phyloP scores from a whole-genome alignment of 2,113 vertebrate genomes.

The Caranx ignobilis region DNA sequence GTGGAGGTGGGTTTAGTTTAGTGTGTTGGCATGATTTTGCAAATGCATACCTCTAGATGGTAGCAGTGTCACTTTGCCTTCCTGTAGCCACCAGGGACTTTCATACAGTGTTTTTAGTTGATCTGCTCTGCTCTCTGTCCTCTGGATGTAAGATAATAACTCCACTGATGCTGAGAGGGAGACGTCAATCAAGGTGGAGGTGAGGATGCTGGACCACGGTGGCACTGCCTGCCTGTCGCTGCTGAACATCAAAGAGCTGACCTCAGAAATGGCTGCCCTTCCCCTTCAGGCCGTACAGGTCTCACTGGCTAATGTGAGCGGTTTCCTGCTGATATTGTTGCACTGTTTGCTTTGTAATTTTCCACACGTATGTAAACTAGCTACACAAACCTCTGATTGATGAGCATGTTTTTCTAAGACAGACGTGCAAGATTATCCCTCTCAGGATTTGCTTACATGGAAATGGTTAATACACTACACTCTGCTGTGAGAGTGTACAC shows the following conservation, averaged over 20 bases:
- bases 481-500: conserved; percentile 1
- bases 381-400: not conserved
- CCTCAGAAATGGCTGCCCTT: conserved; percentile 54
- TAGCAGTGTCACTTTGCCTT: conserved; percentile 57
- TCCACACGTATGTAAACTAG: not conserved
- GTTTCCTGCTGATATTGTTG: not conserved
- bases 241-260: conserved; percentile 70
- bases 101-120: not conserved
- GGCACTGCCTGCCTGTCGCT: conserved; percentile 75
- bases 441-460: conserved; percentile 35
- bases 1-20: conserved; percentile 66
- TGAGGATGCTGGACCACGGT: conserved; percentile 81
- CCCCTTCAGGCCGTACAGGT: conserved; percentile 81
- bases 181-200: conserved; percentile 75
- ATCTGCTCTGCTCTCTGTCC: not conserved
- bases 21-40: conserved; percentile 26
- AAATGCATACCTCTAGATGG: conserved; percentile 69
- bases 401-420: not conserved
- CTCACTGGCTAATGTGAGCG: conserved; percentile 80
- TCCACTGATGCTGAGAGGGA: not conserved
- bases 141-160: conserved; percentile 34
- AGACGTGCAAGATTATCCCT: not conserved
- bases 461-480: conserved; percentile 40
- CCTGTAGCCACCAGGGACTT: conserved; percentile 24
- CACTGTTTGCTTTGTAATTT: not conserved